Conservation (phyloP, 1,140 invertebrate species). For the Neelides sp. region DNA sequence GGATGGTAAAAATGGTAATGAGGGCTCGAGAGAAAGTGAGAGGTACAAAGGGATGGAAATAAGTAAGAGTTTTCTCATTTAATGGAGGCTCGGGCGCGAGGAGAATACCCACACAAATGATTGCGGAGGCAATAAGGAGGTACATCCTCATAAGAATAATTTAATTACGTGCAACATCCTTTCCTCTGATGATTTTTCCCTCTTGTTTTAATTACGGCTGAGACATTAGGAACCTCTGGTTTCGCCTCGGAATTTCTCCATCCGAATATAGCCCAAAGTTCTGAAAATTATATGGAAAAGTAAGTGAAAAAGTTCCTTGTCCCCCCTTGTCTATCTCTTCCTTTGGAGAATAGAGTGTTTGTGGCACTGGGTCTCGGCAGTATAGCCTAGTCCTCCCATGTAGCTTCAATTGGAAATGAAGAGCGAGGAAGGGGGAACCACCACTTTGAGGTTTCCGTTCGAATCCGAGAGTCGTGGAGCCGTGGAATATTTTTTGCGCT, state of each 20-base stretch:
- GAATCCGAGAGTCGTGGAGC: background rate
- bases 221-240: no score
- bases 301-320: no score
- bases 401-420: conserved; percentile 17
- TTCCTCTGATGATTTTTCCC: conserved; percentile 3
- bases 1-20: background rate
- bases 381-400: no score
- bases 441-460: background rate
- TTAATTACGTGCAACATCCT: conserved; percentile 30
- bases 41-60: background rate
- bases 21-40: background rate
- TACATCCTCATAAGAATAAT: conserved; percentile 28
- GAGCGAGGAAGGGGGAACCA: no score
- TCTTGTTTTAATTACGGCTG: background rate
- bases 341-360: conserved; percentile 16
- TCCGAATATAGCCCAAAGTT: no score
- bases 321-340: no score
- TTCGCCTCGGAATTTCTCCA: no score
- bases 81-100: background rate
- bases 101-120: conserved; percentile 7
- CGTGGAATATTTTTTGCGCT: conserved; percentile 7
- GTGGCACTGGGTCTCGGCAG: conserved; percentile 20
- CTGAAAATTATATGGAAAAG: no score
- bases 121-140: no score
- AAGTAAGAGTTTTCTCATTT: background rate